Conservation (phyloP, 2,888 invertebrate genomes). For the Papilio demoleus region DNA sequence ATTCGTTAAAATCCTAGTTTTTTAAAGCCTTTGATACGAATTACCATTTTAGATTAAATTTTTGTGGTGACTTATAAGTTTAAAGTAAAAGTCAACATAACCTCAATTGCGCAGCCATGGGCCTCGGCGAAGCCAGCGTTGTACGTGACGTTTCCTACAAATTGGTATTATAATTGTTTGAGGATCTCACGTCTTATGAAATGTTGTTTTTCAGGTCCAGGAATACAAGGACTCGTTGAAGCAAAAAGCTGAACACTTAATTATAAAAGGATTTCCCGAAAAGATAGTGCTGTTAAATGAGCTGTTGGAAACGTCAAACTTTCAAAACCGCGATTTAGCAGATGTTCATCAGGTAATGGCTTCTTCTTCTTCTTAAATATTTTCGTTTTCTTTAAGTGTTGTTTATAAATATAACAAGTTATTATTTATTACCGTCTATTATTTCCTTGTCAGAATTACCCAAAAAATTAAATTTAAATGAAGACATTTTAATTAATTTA, state of each 20-base stretch:
- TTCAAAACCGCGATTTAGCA: slow-evolving; percentile 89
- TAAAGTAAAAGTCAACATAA: slow-evolving; percentile 49
- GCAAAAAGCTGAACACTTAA: slow-evolving; percentile 93
- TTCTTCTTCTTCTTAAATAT: slow-evolving; percentile 7
- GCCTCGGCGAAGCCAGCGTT: slow-evolving; percentile 44
- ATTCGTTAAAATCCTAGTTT: slow-evolving; percentile 25
- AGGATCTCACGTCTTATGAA: slow-evolving; percentile 26
- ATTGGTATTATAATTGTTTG: slow-evolving; percentile 23
- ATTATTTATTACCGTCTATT: slow-evolving; percentile 44
- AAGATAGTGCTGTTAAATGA: slow-evolving; percentile 96
- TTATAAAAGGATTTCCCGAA: slow-evolving; percentile 95
- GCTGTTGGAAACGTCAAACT: slow-evolving; percentile 91
- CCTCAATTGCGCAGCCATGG: slow-evolving; percentile 52
- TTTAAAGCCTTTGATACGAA: slow-evolving; percentile 29
- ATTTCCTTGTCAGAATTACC: slow-evolving; percentile 47
- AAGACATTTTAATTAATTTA: slow-evolving; percentile 46
- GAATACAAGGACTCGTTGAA: slow-evolving; percentile 95
- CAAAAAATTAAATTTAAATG: slow-evolving; percentile 69
- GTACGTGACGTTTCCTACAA: slow-evolving; percentile 41
- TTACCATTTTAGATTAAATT: slow-evolving; percentile 22
- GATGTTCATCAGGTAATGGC: slow-evolving; percentile 88
- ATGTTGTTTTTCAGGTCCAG: slow-evolving; percentile 86
- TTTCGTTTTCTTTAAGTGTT: too few species aligned
- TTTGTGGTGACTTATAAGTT: slow-evolving; percentile 31
- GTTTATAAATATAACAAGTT: too few species aligned